These are phyloP conservation scores for Tauraco erythrolophus DNA, from an alignment of 2,113 vertebrate species.

Conservation along the genomic window DNA sequence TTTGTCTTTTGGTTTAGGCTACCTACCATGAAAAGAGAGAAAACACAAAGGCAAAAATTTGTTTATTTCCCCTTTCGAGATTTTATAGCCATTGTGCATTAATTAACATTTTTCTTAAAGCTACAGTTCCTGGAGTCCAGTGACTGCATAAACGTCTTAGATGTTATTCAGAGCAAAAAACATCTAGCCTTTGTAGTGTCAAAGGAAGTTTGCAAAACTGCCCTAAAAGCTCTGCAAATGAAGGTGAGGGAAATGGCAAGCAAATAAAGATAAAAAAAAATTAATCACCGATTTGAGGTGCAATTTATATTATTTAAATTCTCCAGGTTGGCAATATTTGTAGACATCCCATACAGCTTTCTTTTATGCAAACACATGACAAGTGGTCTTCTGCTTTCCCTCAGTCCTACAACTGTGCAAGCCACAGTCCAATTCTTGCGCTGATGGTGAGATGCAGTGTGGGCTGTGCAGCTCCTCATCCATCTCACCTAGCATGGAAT, in stretches of 20 bases:
- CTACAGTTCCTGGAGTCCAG: neutral
- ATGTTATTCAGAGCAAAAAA: neutral
- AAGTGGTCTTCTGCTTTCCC: neutral
- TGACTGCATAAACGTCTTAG: neutral
- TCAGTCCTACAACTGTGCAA: neutral
- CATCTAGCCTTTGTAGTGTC: neutral
- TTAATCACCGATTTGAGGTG: neutral
- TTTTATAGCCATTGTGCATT: neutral
- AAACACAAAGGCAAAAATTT: neutral
- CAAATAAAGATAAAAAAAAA: neutral
- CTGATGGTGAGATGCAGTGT: neutral
- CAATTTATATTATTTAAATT: neutral
- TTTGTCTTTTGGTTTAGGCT: neutral
- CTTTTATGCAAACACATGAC: neutral
- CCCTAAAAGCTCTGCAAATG: neutral
- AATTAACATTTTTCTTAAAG: neutral
- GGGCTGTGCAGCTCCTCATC: neutral
- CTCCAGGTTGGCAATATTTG: neutral
- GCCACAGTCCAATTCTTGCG: neutral
- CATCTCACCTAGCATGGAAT: accelerated
- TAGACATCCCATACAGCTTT: neutral
- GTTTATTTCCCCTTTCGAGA: neutral
- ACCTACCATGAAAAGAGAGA: neutral
- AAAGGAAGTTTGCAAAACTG: neutral
- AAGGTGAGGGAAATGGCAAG: neutral